Conservation (phyloP, 2,797 vertebrate species). For the Pangasius larnaudii region DNA sequence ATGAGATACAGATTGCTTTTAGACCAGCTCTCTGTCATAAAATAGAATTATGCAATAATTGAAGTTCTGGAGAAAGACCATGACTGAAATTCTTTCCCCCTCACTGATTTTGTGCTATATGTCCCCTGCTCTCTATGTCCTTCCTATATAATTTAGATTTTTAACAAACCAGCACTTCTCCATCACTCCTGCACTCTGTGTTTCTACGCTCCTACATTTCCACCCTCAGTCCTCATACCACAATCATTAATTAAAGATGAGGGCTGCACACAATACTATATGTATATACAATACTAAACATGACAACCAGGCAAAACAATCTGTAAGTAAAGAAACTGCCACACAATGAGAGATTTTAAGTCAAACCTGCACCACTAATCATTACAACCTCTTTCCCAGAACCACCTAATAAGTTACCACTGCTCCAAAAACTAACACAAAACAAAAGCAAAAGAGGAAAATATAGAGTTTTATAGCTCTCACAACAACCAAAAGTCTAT, state of each 20-base stretch:
- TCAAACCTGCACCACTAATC: neutral
- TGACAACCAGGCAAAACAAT: neutral
- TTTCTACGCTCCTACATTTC: neutral
- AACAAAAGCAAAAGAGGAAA: neutral
- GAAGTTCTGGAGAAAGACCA: neutral
- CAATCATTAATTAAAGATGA: neutral
- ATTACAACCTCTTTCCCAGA: neutral
- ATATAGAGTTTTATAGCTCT: neutral
- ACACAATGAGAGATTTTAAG: neutral
- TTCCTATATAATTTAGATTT: neutral
- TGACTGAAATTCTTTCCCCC: neutral
- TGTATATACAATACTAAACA: neutral
- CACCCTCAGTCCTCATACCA: neutral
- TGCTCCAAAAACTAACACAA: neutral
- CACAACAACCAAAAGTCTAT: neutral
- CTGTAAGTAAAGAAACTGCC: neutral
- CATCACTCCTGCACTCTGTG: no score
- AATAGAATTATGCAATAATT: slow-evolving; percentile 10
- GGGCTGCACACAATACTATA: neutral
- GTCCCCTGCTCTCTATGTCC: neutral
- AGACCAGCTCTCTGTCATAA: neutral
- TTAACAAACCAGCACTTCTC: neutral
- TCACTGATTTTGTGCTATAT: neutral
- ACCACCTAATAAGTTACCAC: neutral
- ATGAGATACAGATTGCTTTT: slow-evolving; percentile 15